These are phyloP conservation scores for Megalurothrips usitatus DNA, from an alignment of 2,888 invertebrate genomes.

Conservation along the genomic window DNA sequence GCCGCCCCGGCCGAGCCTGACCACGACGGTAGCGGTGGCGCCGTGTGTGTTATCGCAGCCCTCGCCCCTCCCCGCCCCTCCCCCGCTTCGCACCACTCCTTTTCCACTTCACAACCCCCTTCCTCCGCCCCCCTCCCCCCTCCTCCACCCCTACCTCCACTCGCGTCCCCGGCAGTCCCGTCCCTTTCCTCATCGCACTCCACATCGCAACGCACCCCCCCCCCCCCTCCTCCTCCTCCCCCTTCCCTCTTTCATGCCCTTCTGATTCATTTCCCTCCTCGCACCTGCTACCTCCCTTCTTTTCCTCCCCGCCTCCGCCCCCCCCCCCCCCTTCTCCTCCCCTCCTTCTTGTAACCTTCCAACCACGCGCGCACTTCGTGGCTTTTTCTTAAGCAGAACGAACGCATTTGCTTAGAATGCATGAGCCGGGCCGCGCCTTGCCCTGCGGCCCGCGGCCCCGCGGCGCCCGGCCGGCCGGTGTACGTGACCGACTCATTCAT, in stretches of 20 bases:
- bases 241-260: background rate
- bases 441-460: too few species aligned
- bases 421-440: background rate
- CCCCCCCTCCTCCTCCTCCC: background rate
- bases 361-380: background rate
- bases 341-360: background rate
- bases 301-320: background rate
- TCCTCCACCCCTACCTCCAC: background rate
- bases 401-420: background rate
- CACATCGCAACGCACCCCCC: background rate
- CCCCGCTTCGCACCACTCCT: background rate
- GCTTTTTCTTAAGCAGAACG: background rate
- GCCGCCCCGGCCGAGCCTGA: too few species aligned
- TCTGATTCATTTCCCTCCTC: constrained; percentile 4
- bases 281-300: constrained; percentile 13
- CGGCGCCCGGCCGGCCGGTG: too few species aligned
- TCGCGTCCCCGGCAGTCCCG: too few species aligned
- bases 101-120: background rate
- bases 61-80: background rate
- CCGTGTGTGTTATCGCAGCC: background rate
- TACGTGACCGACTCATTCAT: too few species aligned
- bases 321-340: background rate
- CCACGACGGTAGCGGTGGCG: too few species aligned
- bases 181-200: background rate
- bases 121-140: background rate